phyloP scores from a whole-genome alignment of 2,113 vertebrate genomes.

The Coturnix japonica region DNA sequence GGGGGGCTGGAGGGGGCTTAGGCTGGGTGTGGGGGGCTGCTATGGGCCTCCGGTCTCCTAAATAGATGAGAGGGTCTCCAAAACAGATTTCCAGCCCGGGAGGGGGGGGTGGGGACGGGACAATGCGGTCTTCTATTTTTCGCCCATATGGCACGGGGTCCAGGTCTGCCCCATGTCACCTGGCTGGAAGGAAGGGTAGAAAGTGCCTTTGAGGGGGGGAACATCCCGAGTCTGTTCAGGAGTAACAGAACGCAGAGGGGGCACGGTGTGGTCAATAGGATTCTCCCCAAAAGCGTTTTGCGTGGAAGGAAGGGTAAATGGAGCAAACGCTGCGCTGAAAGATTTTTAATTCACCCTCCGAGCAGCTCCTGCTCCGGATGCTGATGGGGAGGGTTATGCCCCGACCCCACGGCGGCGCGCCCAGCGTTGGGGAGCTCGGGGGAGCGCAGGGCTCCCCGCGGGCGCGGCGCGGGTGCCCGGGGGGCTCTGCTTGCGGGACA shows the following conservation, averaged over 20 bases:
- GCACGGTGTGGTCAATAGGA: not conserved
- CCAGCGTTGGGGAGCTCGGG: not conserved
- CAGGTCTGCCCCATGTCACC: not conserved
- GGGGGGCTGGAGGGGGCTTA: not conserved
- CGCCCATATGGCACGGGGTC: not conserved
- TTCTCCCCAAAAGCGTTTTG: not conserved
- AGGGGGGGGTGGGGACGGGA: not conserved
- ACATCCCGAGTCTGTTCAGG: not conserved
- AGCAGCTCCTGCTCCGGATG: too few relatives aligned
- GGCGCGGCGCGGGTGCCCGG: constrained; percentile 72
- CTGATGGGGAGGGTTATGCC: rapidly evolving
- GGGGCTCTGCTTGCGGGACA: not conserved
- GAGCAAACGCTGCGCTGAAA: not conserved
- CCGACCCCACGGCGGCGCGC: not conserved
- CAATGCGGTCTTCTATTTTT: not conserved
- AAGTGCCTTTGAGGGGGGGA: not conserved
- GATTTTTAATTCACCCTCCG: not conserved
- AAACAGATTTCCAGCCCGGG: not conserved
- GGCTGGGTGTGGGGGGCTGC: not conserved
- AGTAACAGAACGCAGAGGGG: not conserved
- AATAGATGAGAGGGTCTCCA: not conserved
- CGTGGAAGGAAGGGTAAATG: not conserved
- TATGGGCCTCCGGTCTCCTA: not conserved
- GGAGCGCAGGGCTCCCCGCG: constrained; percentile 76
- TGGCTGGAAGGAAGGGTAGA: not conserved